These are phyloP conservation scores for Rhagoletis pomonella DNA, from an alignment of 1,140 invertebrate genomes.

Conservation along the genomic window DNA sequence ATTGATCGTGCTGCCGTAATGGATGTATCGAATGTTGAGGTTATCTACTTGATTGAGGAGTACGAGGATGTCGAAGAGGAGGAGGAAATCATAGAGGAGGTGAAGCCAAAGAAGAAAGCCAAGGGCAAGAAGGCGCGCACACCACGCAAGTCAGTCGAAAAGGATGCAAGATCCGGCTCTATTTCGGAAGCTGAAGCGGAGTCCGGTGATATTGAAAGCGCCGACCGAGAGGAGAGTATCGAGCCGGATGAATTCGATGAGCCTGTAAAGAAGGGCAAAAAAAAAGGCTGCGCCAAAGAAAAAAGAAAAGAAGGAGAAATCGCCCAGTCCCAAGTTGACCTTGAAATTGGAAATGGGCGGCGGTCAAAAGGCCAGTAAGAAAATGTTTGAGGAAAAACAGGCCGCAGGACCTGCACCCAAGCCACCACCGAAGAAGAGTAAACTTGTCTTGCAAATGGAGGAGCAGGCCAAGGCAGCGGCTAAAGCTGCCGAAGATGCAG, in stretches of 20 bases:
- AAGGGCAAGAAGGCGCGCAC: slow-evolving; percentile 66
- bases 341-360: slow-evolving; percentile 73
- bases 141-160: slow-evolving; percentile 67
- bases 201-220: slow-evolving; percentile 50
- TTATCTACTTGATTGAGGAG: slow-evolving; percentile 73
- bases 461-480: slow-evolving; percentile 69
- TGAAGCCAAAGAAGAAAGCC: slow-evolving; percentile 70
- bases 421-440: slow-evolving; percentile 73
- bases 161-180: slow-evolving; percentile 59
- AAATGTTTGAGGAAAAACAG: slow-evolving; percentile 73
- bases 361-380: slow-evolving; percentile 71
- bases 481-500: slow-evolving; percentile 70
- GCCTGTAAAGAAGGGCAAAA: slow-evolving; percentile 68
- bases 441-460: slow-evolving; percentile 72
- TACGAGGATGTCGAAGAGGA: slow-evolving; percentile 70
- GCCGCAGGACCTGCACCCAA: slow-evolving; percentile 63
- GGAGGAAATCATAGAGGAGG: slow-evolving; percentile 67
- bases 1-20: slow-evolving; percentile 74
- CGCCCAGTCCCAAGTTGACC: slow-evolving; percentile 71
- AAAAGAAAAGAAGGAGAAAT: slow-evolving; percentile 72
- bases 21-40: slow-evolving; percentile 74
- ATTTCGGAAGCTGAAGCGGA: slow-evolving; percentile 55
- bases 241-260: slow-evolving; percentile 67
- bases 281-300: slow-evolving; percentile 72
- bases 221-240: slow-evolving; percentile 65